Percentiles rank a stretch among this genome's conserved stretches.
Conservation (phyloP, 2,797 vertebrate species). For the Karalla daura region DNA sequence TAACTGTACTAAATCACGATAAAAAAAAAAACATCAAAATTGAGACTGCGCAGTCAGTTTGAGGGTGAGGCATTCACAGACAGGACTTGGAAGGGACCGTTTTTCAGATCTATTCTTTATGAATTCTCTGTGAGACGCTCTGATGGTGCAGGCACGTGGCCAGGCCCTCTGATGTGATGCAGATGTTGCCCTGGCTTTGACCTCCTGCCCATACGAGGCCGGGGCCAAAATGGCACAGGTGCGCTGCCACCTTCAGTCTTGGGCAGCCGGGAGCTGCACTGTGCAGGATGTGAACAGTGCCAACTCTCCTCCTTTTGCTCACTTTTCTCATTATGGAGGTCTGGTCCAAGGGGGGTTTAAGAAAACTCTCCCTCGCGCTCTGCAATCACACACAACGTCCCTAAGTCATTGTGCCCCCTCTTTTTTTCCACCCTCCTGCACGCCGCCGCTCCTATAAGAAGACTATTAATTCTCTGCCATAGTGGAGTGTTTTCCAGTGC, state of each 20-base stretch:
- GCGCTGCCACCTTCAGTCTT: conserved; percentile 75
- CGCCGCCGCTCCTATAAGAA: conserved; percentile 61
- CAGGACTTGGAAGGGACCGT: conserved; percentile 15
- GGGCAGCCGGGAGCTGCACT: conserved; percentile 63
- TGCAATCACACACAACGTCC: conserved; percentile 36
- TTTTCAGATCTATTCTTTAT: conserved; percentile 51
- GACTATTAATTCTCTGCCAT: conserved; percentile 74
- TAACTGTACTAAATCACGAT: too few relatives aligned
- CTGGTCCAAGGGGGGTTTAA: conserved; percentile 37
- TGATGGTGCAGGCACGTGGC: conserved; percentile 52
- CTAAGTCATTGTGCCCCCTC: conserved; percentile 24
- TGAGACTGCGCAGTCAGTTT: not conserved
- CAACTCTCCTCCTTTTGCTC: conserved; percentile 70
- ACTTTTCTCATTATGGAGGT: conserved; percentile 52
- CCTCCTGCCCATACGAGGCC: conserved; percentile 70
- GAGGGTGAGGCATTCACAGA: conserved; percentile 1
- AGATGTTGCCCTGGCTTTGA: conserved; percentile 84
- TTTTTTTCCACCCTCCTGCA: conserved; percentile 25
- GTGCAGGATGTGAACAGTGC: conserved; percentile 72
- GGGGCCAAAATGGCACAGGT: conserved; percentile 77
- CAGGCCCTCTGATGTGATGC: conserved; percentile 79
- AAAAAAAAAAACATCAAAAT: not conserved
- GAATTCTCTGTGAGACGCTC: conserved; percentile 38
- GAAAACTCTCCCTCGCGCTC: conserved; percentile 43
- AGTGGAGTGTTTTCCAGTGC: conserved; percentile 78